A percentile compares a stretch with the other conserved stretches of the same genome.
Evolutionary conservation across 1,140 invertebrate species (phyloP).

Genomic region (Delia radicum): DNA sequence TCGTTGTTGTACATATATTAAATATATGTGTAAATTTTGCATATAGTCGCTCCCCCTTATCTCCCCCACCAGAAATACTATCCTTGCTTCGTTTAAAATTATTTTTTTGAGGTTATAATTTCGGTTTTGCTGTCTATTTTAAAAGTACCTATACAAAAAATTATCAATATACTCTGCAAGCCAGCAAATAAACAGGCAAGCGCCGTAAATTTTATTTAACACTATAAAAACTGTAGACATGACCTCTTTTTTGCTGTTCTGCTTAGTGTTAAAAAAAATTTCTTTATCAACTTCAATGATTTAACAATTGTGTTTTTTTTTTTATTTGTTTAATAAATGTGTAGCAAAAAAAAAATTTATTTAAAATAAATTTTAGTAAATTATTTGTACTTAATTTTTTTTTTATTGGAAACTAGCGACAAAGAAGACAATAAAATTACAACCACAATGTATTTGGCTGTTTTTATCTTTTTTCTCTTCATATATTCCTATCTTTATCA

Average conservation of each 20-base stretch:
- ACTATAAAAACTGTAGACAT: background rate
- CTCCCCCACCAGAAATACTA: no score
- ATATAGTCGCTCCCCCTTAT: background rate
- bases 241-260: constrained; percentile 6
- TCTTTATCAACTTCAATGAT: background rate
- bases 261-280: background rate
- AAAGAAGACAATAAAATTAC: background rate
- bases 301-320: background rate
- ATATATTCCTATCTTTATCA: background rate
- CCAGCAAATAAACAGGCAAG: background rate
- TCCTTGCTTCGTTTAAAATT: background rate
- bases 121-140: background rate
- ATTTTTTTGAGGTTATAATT: constrained; percentile 18
- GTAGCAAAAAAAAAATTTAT: background rate
- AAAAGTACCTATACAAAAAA: background rate
- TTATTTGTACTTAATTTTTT: background rate
- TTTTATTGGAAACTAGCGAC: background rate
- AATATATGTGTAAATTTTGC: background rate
- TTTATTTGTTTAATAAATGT: background rate
- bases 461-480: background rate
- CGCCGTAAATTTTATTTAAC: constrained; percentile 9
- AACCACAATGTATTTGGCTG: background rate
- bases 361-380: background rate
- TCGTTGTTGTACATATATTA: background rate
- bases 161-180: constrained; percentile 7